Evolutionary conservation across 1,140 invertebrate species (phyloP), one percentile per base, ranked within the genome.

Genomic region (Uloborus diversus): DNA sequence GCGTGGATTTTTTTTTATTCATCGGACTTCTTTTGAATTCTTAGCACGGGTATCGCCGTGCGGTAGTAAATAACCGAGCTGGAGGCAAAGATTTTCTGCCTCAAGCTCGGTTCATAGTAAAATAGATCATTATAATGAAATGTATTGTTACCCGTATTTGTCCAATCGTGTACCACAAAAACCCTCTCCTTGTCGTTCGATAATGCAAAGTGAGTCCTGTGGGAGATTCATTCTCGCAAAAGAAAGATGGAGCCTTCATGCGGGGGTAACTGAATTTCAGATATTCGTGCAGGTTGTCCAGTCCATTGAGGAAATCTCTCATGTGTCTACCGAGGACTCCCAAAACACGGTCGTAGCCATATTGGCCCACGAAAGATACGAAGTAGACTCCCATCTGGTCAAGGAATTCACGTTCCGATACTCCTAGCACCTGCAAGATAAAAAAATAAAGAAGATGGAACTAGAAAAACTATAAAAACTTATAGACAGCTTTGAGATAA

Each of bases 271-370:
- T 97, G 88, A 98, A 96, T 87, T 96, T 96, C 3, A 99, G 88
- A 86, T 99, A 99, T 86, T 99, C 96, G 86, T 99, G 97, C 30
- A 99, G 89, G 88, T 98, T 99, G 87, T 98, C 96, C 81, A 99
- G 88, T 28, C 96, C 96, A 85, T 98, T 98, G 0, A 99, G 90
- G 86, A 99, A 99, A 86, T 98, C 96, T 71, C 96, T 87, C 90
- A 99, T 94, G 85, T 98, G 94, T 11, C 96, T 89, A 2, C 96
- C 88, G 3, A 97, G 88, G 1, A 96, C 94, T 20, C 94, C 94
- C 3, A 97, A 86, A 0, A 97, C 94, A 76, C 93, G 88, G 86
- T 98, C 96, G 86, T 98, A 98, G 4, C 96, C 96, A 85, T 97
- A 98, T 84, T 97, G 95, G 17, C 94, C 93, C 23, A 83, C 73